Percentiles rank a stretch among this genome's conserved stretches.
Conservation (phyloP, 2,797 vertebrate genomes). For the Leptodactylus fallax region DNA sequence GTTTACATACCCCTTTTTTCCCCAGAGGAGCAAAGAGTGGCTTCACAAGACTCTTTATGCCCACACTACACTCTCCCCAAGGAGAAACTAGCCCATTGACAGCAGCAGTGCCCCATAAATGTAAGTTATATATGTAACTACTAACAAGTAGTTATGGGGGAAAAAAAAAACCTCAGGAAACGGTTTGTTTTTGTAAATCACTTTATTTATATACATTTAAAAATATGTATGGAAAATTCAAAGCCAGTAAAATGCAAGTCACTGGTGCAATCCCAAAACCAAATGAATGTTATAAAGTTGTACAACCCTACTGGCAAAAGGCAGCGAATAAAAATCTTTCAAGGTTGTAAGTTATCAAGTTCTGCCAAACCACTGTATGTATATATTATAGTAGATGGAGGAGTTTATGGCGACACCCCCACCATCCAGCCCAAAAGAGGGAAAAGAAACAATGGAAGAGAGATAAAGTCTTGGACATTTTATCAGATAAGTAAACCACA, state of each 20-base stretch:
- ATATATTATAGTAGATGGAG: slow-evolving; percentile 32
- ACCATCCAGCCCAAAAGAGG: neutral
- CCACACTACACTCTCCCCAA: no score
- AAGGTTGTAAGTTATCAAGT: slow-evolving; percentile 44
- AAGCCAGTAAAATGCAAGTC: slow-evolving; percentile 63
- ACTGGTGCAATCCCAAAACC: slow-evolving; percentile 64
- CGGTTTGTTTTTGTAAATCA: slow-evolving; percentile 60
- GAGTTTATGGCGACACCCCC: neutral
- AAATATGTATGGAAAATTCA: slow-evolving; percentile 64
- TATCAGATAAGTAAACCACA: slow-evolving; percentile 34
- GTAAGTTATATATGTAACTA: no score
- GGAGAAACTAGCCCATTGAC: no score
- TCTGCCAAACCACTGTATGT: slow-evolving; percentile 41
- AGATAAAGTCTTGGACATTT: slow-evolving; percentile 34
- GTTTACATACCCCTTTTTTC: no score
- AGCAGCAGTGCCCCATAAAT: no score
- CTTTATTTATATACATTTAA: slow-evolving; percentile 66
- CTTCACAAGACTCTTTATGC: no score
- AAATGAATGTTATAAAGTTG: slow-evolving; percentile 61
- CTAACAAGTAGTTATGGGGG: no score
- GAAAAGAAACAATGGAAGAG: neutral
- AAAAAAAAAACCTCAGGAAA: neutral
- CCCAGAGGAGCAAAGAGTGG: no score
- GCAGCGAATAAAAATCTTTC: slow-evolving; percentile 55
- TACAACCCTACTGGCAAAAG: slow-evolving; percentile 60